Base-by-base conservation (phyloP, 2,797 vertebrate genomes). In the Siniperca scherzeri region DNA sequence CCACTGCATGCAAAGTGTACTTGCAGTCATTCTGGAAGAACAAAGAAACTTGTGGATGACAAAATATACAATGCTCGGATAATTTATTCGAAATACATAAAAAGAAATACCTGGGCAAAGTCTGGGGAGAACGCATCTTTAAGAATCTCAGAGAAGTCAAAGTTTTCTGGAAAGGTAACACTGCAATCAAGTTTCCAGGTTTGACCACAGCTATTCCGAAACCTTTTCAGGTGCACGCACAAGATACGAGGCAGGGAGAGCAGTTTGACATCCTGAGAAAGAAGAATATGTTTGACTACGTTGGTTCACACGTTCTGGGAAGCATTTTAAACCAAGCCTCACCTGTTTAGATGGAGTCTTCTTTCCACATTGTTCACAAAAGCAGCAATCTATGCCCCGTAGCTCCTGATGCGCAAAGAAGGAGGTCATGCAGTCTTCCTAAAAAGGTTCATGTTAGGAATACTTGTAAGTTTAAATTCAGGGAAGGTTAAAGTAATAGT, bases 141-240 rank as follows among this genome's bases (percentile, higher is more conserved):
- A 7, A 56, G 19, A 22, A 83, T 53, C 0, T 75, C 66, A 19
- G 75, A 80, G 38, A 93, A 70, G 65, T 93, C 81, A 7, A 96
- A 42, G 4, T 44, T 87, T 83, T 95, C 89, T 5, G 91, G 93
- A 67, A 96, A 96, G 19, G 86, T 81, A 4, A 96, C 93, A 44
- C 0, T 48, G 82, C 76, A 82, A 3, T 80, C 0, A 12, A 96
- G 90, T 81, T 96, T 96, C 5, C 2, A 8, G 17, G 86, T 93
- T 27, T 0, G 13, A 13, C 82, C 64, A 0, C 0, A 0, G 0
- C 0, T 1, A 66, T 65, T 91, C 27, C 93, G 77, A 80, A 94
- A 96, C 64, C 96, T 92, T 59, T 95, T 95, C 74, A 96, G 84
- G 67, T 94, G 90, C 27, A 96, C 8, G 55, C 94, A 95, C 81